Conservation (phyloP, 2,888 invertebrate genomes). For the Listrodromus nycthemerus region DNA sequence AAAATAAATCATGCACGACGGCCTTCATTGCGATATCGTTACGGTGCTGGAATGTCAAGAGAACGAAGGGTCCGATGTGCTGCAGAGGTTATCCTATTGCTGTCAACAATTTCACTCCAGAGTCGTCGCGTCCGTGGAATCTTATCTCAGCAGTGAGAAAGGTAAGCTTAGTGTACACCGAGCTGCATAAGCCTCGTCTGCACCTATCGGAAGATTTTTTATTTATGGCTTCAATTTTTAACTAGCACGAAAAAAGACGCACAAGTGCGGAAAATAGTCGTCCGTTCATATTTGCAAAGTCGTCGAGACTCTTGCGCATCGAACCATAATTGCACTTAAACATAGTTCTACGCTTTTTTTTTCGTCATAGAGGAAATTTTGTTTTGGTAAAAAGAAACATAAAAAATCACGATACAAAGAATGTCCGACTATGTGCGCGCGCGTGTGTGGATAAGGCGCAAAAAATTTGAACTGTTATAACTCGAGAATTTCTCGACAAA, state of each 20-base stretch:
- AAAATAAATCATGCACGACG: slow-evolving; percentile 35
- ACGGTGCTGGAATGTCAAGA: slow-evolving; percentile 65
- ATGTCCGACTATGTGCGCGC: no score
- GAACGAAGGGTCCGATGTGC: slow-evolving; percentile 67
- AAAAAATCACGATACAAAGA: no score
- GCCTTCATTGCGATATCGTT: slow-evolving; percentile 64
- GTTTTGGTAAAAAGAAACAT: no score
- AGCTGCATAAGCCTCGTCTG: neutral
- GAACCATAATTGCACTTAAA: neutral
- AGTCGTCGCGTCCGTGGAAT: slow-evolving; percentile 52
- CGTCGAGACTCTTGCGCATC: neutral
- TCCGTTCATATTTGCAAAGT: neutral
- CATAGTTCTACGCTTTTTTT: neutral
- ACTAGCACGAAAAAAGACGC: no score
- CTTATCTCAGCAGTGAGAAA: slow-evolving; percentile 43
- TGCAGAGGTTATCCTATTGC: slow-evolving; percentile 65
- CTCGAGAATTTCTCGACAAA: no score
- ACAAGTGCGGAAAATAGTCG: no score
- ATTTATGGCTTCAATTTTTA: neutral
- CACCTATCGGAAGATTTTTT: neutral
- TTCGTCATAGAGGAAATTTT: no score
- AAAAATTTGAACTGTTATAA: no score
- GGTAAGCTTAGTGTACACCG: slow-evolving; percentile 65
- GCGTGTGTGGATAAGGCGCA: no score
- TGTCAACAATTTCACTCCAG: slow-evolving; percentile 61